phyloP scores from a whole-genome alignment of 2,113 vertebrate genomes.

The Lasiurus cinereus region DNA sequence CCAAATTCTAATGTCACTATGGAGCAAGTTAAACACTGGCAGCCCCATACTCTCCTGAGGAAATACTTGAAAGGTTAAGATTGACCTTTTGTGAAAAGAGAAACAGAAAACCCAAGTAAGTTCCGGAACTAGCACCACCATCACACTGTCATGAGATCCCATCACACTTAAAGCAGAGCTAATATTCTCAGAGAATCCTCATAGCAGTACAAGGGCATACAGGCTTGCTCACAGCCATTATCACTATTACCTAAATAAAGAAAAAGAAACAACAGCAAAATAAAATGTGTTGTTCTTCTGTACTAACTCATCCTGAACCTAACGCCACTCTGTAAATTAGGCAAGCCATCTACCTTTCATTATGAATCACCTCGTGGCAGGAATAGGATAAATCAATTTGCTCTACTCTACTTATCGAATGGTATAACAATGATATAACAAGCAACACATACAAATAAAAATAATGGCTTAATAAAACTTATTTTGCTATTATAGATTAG shows the following conservation, averaged over 20 bases:
- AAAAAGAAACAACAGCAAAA: constrained; percentile 66
- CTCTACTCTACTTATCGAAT: constrained; percentile 68
- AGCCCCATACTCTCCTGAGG: not conserved
- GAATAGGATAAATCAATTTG: constrained; percentile 76
- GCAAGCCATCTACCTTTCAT: constrained; percentile 75
- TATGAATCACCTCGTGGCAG: constrained; percentile 65
- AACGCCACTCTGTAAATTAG: constrained; percentile 77
- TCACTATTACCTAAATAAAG: constrained; percentile 60
- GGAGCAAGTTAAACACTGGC: not conserved
- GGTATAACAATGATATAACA: constrained; percentile 70
- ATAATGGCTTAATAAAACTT: constrained; percentile 77
- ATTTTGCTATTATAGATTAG: constrained; percentile 55
- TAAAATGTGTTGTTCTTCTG: constrained; percentile 42
- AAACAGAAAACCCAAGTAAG: constrained; percentile 42
- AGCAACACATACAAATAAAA: constrained; percentile 80
- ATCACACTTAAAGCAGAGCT: not conserved
- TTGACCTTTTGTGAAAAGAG: constrained; percentile 46
- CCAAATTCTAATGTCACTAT: not conserved
- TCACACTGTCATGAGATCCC: fast-evolving
- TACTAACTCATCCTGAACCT: constrained; percentile 71
- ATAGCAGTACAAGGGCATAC: not conserved
- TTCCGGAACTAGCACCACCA: constrained; percentile 3
- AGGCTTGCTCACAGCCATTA: constrained; percentile 63
- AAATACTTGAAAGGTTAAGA: constrained; percentile 27
- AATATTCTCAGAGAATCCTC: not conserved